phyloP scores from a whole-genome alignment of 1,140 invertebrate species.

The Eufriesea mexicana region DNA sequence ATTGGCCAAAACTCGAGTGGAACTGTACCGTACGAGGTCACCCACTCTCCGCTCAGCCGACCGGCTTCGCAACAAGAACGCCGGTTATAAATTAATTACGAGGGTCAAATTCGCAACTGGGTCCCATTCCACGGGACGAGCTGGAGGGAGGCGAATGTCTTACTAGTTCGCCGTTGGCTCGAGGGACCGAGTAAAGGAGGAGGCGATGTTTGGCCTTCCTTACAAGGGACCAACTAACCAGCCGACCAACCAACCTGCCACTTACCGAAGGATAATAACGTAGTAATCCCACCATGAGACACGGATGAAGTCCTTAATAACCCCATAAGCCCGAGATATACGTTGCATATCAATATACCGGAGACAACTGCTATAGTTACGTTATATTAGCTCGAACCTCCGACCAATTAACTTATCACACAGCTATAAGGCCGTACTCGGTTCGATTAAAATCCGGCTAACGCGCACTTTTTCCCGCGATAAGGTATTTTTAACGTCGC shows the following conservation, averaged over 20 bases:
- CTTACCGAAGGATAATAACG: slow-evolving; percentile 80
- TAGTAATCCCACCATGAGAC: slow-evolving; percentile 78
- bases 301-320: slow-evolving; percentile 76
- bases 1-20: slow-evolving; percentile 44
- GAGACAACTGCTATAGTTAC: slow-evolving; percentile 40
- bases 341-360: slow-evolving; percentile 67
- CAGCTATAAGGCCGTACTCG: background rate
- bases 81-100: slow-evolving; percentile 78
- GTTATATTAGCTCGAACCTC: slow-evolving; percentile 7
- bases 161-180: slow-evolving; percentile 68
- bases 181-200: slow-evolving; percentile 66
- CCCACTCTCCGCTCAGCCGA: slow-evolving; percentile 48
- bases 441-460: background rate
- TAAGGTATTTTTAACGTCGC: background rate
- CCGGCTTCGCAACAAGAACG: slow-evolving; percentile 65
- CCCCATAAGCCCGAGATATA: slow-evolving; percentile 69
- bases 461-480: no score
- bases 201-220: slow-evolving; percentile 77
- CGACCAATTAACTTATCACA: slow-evolving; percentile 48
- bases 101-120: slow-evolving; percentile 75
- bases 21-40: slow-evolving; percentile 57
- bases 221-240: slow-evolving; percentile 73
- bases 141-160: slow-evolving; percentile 67
- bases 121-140: slow-evolving; percentile 57
- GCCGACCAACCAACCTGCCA: slow-evolving; percentile 72